Percentiles rank a stretch among this genome's conserved stretches.
These are phyloP conservation scores for Pristiophorus japonicus DNA, from an alignment of 2,113 vertebrate species.

Conservation along the genomic window DNA sequence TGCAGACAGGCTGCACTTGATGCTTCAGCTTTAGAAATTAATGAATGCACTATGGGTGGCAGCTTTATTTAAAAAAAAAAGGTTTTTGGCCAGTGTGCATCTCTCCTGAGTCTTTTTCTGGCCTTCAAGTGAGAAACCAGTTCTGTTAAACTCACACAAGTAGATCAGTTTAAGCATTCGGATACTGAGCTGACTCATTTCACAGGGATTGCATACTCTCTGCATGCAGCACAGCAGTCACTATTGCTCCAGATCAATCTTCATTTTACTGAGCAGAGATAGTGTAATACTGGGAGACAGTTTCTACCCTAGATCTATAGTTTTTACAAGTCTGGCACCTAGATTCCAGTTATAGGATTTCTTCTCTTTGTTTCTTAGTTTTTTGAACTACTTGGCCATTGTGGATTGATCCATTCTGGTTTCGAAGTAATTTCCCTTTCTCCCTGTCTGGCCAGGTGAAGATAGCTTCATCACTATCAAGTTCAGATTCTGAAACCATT, in stretches of 20 bases:
- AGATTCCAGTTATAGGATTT: slow-evolving; percentile 54
- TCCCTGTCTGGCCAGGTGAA: slow-evolving; percentile 86
- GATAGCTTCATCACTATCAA: slow-evolving; percentile 89
- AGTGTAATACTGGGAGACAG: slow-evolving; percentile 18
- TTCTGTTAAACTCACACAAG: background rate
- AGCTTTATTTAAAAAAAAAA: background rate
- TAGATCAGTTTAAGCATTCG: background rate
- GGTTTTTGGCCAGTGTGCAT: background rate
- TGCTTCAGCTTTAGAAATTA: background rate
- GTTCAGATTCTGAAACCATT: slow-evolving; percentile 91
- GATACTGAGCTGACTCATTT: background rate
- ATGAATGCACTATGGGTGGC: background rate
- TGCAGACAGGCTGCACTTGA: background rate
- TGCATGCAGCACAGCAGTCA: slow-evolving; percentile 9
- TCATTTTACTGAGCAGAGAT: slow-evolving; percentile 13
- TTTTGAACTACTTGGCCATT: slow-evolving; percentile 75
- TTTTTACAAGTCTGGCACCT: background rate
- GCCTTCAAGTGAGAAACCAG: slow-evolving; percentile 24
- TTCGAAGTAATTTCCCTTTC: slow-evolving; percentile 77
- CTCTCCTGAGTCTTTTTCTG: background rate
- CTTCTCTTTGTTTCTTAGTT: slow-evolving; percentile 67
- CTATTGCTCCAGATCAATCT: slow-evolving; percentile 27
- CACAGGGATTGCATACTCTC: no score
- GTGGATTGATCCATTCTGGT: slow-evolving; percentile 83
- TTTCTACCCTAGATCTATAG: slow-evolving; percentile 28